Percentiles rank a stretch among this genome's conserved stretches.
phyloP scores from a whole-genome alignment of 2,113 vertebrate genomes.

The Rhabdornis inornatus region DNA sequence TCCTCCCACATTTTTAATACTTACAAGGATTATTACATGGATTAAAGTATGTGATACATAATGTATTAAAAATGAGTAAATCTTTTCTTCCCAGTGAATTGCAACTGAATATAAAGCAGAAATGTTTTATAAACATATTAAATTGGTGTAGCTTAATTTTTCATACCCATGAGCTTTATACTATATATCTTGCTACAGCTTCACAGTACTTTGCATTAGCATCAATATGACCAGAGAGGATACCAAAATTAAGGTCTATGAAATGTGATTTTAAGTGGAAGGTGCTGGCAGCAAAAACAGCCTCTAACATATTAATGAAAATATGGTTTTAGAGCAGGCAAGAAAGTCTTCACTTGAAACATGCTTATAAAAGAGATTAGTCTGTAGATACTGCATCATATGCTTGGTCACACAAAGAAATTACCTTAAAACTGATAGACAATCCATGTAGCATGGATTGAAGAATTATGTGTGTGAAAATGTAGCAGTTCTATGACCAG shows the following conservation, averaged over 20 bases:
- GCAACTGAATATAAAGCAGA: background rate
- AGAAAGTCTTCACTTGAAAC: background rate
- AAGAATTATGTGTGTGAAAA: background rate
- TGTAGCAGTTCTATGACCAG: background rate
- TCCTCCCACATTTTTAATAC: background rate
- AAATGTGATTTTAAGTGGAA: background rate
- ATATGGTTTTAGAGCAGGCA: background rate
- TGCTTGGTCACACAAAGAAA: background rate
- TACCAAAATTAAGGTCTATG: background rate
- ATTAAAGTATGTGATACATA: background rate
- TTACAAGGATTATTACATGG: background rate
- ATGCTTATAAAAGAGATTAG: background rate
- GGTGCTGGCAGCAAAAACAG: background rate
- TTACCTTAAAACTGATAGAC: background rate
- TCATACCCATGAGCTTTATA: background rate
- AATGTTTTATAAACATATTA: background rate
- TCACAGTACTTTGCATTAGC: background rate
- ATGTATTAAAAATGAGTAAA: background rate
- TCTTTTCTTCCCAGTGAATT: background rate
- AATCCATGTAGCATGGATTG: background rate
- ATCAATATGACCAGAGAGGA: background rate
- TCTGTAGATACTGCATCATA: background rate
- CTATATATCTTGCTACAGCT: background rate
- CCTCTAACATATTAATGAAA: background rate
- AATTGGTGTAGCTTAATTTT: background rate